A percentile compares a stretch with the other conserved stretches of the same genome.
phyloP scores from a whole-genome alignment of 2,888 invertebrate species.

The Agonopterix arenella region DNA sequence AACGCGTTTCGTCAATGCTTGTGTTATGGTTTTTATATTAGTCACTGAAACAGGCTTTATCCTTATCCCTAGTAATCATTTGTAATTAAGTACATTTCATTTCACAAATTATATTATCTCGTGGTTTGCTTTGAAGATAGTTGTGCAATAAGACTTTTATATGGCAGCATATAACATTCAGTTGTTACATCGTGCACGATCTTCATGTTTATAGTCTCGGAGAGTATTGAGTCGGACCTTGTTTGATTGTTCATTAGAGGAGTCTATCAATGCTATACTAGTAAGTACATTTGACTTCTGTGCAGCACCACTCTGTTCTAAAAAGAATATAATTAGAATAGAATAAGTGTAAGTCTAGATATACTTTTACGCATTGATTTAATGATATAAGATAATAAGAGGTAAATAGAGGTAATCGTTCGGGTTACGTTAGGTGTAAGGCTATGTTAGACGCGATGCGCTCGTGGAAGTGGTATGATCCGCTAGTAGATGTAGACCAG shows the following conservation, averaged over 20 bases:
- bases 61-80: too few relatives aligned
- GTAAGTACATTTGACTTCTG: conserved; percentile 10
- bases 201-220: too few relatives aligned
- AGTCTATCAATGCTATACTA: conserved; percentile 1
- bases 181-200: too few relatives aligned
- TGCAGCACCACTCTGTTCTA: conserved; percentile 18
- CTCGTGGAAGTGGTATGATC: conserved; percentile 15
- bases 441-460: conserved; percentile 19
- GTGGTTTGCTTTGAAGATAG: not conserved
- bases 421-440: conserved; percentile 14
- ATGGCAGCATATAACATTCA: conserved; percentile 1
- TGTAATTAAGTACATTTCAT: not conserved
- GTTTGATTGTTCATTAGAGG: too few relatives aligned
- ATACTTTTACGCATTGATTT: conserved; percentile 16
- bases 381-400: conserved; percentile 23
- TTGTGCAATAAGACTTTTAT: not conserved
- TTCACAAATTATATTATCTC: not conserved
- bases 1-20: too few relatives aligned
- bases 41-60: too few relatives aligned
- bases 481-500: conserved; percentile 21
- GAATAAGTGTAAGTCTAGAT: conserved; percentile 19
- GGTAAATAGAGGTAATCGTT: conserved; percentile 18
- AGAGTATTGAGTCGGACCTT: too few relatives aligned
- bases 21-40: too few relatives aligned
- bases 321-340: conserved; percentile 23